Evolutionary conservation across 2,888 invertebrate genomes (phyloP).

Genomic region (Oxycera nigricornis): DNA sequence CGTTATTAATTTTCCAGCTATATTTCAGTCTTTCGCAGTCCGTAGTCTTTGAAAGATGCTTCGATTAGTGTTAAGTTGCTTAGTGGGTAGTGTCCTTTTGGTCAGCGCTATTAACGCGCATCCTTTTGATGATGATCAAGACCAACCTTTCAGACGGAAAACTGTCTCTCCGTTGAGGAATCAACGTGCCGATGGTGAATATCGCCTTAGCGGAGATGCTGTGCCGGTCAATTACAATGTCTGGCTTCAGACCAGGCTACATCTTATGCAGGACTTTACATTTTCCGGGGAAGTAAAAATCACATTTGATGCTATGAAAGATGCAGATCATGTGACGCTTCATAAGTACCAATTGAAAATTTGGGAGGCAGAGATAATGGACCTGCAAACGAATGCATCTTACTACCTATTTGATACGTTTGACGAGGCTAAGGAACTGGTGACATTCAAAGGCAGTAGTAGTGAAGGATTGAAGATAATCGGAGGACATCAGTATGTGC

Average conservation of each 20-base stretch:
- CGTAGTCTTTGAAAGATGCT: not conserved
- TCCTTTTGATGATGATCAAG: not conserved
- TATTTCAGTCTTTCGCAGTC: not conserved
- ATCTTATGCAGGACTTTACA: not conserved
- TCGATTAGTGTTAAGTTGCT: slow-evolving; percentile 20
- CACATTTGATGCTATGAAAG: not conserved
- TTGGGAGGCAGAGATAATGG: not conserved
- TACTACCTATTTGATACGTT: not conserved
- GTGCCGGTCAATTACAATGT: slow-evolving; percentile 21
- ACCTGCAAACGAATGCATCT: not conserved
- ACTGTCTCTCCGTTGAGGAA: too few relatives aligned
- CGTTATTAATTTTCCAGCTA: slow-evolving; percentile 60
- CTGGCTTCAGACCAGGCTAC: not conserved
- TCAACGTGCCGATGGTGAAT: not conserved
- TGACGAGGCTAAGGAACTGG: slow-evolving; percentile 52
- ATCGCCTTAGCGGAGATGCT: slow-evolving; percentile 5
- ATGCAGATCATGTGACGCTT: not conserved
- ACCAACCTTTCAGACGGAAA: not conserved
- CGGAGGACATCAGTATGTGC: slow-evolving; percentile 59
- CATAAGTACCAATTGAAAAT: slow-evolving; percentile 15
- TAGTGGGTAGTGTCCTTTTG: not conserved
- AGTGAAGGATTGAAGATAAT: slow-evolving; percentile 31
- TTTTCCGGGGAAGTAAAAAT: slow-evolving; percentile 8
- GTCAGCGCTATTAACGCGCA: not conserved
- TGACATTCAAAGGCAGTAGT: slow-evolving; percentile 42